Conservation (phyloP, 2,888 invertebrate species). For the Apamea monoglypha region DNA sequence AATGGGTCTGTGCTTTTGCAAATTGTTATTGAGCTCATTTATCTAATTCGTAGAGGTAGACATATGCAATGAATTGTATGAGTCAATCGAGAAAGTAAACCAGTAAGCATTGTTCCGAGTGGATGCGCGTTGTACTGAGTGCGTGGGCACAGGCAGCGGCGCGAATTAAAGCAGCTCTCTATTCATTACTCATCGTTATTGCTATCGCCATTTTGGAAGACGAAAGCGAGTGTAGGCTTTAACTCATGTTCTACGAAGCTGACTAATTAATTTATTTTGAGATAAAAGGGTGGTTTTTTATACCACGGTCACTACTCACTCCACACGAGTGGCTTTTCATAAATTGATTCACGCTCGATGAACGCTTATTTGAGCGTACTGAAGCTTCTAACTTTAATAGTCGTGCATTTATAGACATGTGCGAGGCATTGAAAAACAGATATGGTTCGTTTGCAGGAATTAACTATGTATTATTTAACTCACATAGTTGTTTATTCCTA, state of each 20-base stretch:
- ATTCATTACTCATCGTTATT: constrained; percentile 90
- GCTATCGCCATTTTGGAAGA: constrained; percentile 88
- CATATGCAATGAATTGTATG: constrained; percentile 87
- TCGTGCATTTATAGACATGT: constrained; percentile 66
- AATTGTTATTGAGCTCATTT: constrained; percentile 83
- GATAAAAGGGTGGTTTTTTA: constrained; percentile 77
- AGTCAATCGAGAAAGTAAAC: constrained; percentile 90
- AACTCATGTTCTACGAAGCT: constrained; percentile 70
- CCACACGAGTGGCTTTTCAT: constrained; percentile 80
- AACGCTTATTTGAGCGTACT: constrained; percentile 81
- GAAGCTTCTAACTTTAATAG: constrained; percentile 70
- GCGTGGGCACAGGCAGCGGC: constrained; percentile 87
- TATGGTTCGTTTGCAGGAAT: constrained; percentile 13
- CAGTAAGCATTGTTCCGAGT: constrained; percentile 90
- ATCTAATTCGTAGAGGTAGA: constrained; percentile 86
- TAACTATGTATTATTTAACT: neutral
- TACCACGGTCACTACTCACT: constrained; percentile 73
- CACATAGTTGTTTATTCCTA: neutral
- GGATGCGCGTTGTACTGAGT: constrained; percentile 86
- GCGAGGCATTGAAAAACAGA: constrained; percentile 17
- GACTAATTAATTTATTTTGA: constrained; percentile 75
- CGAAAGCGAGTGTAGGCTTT: constrained; percentile 88
- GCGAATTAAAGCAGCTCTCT: constrained; percentile 90
- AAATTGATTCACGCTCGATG: constrained; percentile 81
- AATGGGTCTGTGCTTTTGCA: constrained; percentile 74